These are phyloP conservation scores for Microcebus murinus DNA, from an alignment of 2,113 vertebrate species.

Conservation along the genomic window DNA sequence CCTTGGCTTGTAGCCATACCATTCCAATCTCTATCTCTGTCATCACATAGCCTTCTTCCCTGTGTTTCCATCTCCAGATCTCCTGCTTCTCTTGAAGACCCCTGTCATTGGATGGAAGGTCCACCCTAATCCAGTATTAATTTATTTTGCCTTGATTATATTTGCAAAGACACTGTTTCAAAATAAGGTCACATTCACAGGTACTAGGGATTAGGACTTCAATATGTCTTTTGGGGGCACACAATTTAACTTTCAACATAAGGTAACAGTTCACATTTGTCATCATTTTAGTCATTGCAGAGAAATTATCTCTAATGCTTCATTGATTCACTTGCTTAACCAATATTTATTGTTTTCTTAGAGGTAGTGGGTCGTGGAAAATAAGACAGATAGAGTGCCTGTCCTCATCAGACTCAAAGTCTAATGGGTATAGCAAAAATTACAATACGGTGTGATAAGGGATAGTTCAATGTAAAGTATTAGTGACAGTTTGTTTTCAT, in stretches of 20 bases:
- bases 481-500: not conserved
- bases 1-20: not conserved
- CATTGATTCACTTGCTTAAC: not conserved
- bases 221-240: not conserved
- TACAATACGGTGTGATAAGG: not conserved
- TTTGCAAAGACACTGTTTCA: not conserved
- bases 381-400: not conserved
- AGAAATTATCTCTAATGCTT: not conserved
- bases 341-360: not conserved
- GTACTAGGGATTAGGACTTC: not conserved
- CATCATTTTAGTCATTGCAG: not conserved
- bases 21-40: not conserved
- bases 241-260: not conserved
- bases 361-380: not conserved
- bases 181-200: not conserved
- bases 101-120: not conserved
- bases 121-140: not conserved
- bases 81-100: not conserved
- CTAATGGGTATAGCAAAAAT: not conserved
- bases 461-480: not conserved
- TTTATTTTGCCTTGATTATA: not conserved
- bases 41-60: not conserved
- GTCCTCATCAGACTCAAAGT: not conserved
- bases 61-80: not conserved
- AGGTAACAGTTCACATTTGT: not conserved